Conservation (phyloP, 2,797 vertebrate genomes). For the Sarcoramphus papa region DNA sequence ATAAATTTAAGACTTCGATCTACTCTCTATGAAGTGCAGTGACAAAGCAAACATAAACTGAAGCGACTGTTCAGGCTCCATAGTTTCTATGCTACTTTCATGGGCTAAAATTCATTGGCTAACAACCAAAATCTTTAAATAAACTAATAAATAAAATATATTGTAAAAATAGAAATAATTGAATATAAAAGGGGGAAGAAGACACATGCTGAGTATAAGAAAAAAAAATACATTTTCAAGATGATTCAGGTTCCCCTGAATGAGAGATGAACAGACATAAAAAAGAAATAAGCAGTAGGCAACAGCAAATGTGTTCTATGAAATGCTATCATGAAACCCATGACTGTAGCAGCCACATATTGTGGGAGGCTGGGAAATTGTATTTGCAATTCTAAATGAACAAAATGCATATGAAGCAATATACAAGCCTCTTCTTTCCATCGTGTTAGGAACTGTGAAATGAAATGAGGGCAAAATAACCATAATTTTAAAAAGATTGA, state of each 20-base stretch:
- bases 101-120: background rate
- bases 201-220: background rate
- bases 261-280: background rate
- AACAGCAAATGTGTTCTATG: background rate
- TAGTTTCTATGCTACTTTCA: background rate
- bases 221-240: background rate
- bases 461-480: background rate
- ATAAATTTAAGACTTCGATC: background rate
- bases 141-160: background rate
- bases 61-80: background rate
- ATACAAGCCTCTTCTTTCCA: background rate
- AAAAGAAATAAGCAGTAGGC: background rate
- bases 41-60: background rate
- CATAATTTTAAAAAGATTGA: background rate
- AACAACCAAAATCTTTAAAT: background rate
- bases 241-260: background rate
- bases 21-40: background rate
- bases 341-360: background rate
- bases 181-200: background rate
- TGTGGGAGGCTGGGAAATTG: background rate
- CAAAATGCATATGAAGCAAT: background rate
- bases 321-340: background rate
- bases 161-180: background rate
- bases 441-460: background rate
- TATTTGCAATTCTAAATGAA: constrained; percentile 25